Evolutionary conservation across 2,888 invertebrate species (phyloP).

Genomic region (Litoditis marina): DNA sequence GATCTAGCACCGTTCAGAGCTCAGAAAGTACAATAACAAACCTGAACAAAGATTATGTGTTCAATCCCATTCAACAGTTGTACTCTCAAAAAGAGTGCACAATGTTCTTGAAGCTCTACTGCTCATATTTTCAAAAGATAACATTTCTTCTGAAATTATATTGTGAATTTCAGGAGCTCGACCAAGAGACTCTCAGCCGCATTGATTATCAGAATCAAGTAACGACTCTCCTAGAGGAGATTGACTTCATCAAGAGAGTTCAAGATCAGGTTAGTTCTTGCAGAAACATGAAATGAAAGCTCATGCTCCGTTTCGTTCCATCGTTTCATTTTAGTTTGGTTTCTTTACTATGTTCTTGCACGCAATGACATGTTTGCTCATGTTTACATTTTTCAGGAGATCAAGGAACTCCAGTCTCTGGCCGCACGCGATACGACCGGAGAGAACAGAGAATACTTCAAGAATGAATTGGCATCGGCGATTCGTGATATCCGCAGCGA

Average conservation of each 20-base stretch:
- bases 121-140: no score
- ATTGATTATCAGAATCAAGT: conserved; percentile 66
- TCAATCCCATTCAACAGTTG: no score
- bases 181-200: conserved; percentile 65
- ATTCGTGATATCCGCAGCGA: conserved; percentile 66
- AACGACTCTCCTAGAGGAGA: conserved; percentile 66
- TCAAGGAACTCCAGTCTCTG: conserved; percentile 66
- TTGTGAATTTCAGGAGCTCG: conserved; percentile 63
- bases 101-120: no score
- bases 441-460: conserved; percentile 68
- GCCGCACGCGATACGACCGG: conserved; percentile 66
- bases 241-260: conserved; percentile 66
- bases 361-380: no score
- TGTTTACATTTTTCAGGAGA: conserved; percentile 59
- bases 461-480: conserved; percentile 66
- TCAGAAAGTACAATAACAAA: no score
- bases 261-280: conserved; percentile 59
- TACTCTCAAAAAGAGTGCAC: no score
- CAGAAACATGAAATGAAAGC: neutral
- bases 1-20: no score
- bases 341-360: no score
- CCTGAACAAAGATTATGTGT: no score
- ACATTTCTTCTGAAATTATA: neutral
- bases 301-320: no score
- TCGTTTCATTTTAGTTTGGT: no score